Conservation (phyloP, 53 echinoderm and acorn worm genomes). For the Antedon mediterranea region DNA sequence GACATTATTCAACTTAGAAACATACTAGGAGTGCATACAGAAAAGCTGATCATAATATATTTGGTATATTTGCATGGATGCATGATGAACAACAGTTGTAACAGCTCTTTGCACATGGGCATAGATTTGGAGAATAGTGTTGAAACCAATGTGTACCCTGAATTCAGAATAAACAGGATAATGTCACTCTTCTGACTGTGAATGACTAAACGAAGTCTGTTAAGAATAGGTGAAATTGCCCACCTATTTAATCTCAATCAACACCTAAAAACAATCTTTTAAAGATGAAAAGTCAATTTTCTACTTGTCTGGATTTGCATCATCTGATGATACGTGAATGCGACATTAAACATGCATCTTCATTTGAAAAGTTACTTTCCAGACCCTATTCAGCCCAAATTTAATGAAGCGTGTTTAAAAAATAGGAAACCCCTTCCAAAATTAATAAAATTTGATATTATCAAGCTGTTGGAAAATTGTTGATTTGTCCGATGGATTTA, state of each 20-base stretch:
- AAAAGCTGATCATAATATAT: too few relatives aligned
- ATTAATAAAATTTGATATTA: neutral
- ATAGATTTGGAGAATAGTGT: too few relatives aligned
- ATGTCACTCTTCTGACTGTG: too few relatives aligned
- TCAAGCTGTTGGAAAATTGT: neutral
- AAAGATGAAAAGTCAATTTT: neutral
- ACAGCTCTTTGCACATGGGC: too few relatives aligned
- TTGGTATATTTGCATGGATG: too few relatives aligned
- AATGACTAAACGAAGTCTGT: too few relatives aligned
- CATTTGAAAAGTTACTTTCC: neutral
- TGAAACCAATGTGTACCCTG: too few relatives aligned
- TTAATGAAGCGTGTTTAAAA: neutral
- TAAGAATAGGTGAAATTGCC: too few relatives aligned
- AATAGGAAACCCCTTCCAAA: neutral
- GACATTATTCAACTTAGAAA: too few relatives aligned
- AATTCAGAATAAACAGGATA: too few relatives aligned
- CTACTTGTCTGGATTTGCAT: neutral
- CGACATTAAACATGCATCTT: neutral
- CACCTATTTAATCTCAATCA: neutral
- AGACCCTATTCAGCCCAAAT: neutral
- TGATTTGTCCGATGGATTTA: neutral
- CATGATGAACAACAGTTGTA: too few relatives aligned
- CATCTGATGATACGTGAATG: neutral
- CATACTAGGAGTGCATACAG: too few relatives aligned
- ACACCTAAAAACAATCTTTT: neutral